Conservation (phyloP, 2,797 vertebrate genomes). For the Ceyx erithaca region DNA sequence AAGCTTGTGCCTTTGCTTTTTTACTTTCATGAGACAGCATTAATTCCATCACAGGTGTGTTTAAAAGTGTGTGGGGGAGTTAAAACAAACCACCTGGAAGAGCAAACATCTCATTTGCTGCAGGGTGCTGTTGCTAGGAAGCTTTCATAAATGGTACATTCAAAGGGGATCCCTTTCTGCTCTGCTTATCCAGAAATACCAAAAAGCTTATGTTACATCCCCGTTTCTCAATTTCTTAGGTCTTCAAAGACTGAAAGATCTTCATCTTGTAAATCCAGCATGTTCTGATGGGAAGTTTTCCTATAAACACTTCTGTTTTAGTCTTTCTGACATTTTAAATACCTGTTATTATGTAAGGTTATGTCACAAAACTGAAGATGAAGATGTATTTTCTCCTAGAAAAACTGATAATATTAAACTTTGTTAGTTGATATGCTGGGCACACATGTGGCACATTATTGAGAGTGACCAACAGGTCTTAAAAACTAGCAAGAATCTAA, state of each 20-base stretch:
- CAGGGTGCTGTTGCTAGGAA: neutral
- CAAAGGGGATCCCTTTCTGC: neutral
- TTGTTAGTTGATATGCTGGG: neutral
- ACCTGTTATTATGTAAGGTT: neutral
- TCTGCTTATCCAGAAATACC: neutral
- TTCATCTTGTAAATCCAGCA: neutral
- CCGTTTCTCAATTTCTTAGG: neutral
- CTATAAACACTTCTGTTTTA: neutral
- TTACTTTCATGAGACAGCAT: neutral
- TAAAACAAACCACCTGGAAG: neutral
- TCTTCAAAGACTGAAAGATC: slow-evolving; percentile 10
- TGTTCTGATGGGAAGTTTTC: neutral
- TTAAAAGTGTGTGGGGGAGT: neutral
- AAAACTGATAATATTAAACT: neutral
- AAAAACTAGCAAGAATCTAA: neutral
- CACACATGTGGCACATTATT: neutral
- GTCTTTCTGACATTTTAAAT: neutral
- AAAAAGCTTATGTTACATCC: neutral
- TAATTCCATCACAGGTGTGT: neutral
- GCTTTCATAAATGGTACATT: neutral
- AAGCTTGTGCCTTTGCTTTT: neutral
- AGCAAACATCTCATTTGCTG: neutral
- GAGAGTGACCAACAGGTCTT: neutral
- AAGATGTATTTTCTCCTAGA: neutral
- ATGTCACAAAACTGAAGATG: neutral